phyloP scores from a whole-genome alignment of 2,113 vertebrate species.

The Anguilla rostrata region DNA sequence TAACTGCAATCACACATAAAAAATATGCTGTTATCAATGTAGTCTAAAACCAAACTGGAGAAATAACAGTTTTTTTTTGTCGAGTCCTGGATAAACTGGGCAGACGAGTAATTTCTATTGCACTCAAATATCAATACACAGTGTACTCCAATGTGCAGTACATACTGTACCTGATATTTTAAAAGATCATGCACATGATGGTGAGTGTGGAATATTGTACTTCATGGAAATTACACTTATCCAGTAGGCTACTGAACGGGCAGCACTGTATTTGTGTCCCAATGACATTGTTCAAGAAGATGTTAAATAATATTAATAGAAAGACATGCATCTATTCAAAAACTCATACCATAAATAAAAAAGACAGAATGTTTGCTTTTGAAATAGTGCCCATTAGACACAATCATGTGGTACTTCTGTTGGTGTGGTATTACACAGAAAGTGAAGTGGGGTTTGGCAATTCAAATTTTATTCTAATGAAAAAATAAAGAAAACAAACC shows the following conservation, averaged over 20 bases:
- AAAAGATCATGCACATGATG: too few relatives aligned
- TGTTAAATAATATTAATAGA: too few relatives aligned
- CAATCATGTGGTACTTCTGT: not conserved
- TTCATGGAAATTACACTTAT: too few relatives aligned
- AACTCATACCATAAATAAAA: not conserved
- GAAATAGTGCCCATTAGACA: not conserved
- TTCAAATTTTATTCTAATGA: not conserved
- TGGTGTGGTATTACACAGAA: not conserved
- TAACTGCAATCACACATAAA: conserved; percentile 42
- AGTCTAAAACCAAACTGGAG: not conserved
- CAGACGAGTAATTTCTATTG: not conserved
- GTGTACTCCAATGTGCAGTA: not conserved
- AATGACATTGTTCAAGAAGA: too few relatives aligned
- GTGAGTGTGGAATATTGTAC: too few relatives aligned
- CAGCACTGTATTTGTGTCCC: too few relatives aligned
- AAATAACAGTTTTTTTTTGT: not conserved
- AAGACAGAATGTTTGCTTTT: not conserved
- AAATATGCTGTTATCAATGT: not conserved
- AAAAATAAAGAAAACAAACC: not conserved
- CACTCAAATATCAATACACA: not conserved
- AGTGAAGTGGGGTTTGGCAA: not conserved
- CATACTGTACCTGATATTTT: not conserved
- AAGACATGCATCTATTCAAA: too few relatives aligned
- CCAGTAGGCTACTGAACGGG: too few relatives aligned
- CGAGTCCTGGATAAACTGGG: not conserved